A percentile compares a stretch with the other conserved stretches of the same genome.
Evolutionary conservation across 2,113 vertebrate species (phyloP).

Genomic region (Chauna torquata): DNA sequence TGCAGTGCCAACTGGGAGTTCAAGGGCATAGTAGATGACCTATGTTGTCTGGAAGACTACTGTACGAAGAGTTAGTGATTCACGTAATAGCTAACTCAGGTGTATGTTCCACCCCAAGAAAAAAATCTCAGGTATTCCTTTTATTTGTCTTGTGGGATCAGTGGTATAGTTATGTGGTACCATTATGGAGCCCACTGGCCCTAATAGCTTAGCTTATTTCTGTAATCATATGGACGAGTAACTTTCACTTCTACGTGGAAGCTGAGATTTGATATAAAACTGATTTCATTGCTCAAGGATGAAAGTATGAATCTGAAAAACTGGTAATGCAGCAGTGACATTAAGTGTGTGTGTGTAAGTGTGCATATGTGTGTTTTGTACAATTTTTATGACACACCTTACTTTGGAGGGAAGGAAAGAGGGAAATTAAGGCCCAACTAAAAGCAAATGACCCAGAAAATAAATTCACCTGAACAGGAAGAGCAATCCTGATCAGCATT

Average conservation of each 20-base stretch:
- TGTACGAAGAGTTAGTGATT: background rate
- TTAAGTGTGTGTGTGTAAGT: background rate
- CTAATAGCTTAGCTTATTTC: background rate
- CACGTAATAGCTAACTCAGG: background rate
- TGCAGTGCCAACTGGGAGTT: background rate
- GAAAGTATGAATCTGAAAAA: background rate
- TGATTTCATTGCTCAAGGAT: background rate
- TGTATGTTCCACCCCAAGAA: background rate
- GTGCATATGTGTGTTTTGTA: background rate
- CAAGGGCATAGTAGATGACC: background rate
- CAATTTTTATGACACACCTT: background rate
- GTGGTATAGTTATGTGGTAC: background rate
- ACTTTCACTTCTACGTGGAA: background rate
- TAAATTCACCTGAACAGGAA: background rate
- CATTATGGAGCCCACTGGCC: background rate
- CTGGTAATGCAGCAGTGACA: background rate
- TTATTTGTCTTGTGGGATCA: background rate
- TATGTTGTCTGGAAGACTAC: background rate
- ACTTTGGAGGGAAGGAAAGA: background rate
- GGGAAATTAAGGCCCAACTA: background rate
- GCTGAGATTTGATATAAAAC: background rate
- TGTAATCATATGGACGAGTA: background rate
- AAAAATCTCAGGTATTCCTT: background rate
- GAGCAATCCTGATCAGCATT: background rate
- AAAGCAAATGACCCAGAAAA: slow-evolving; percentile 20